Evolutionary conservation across 2,888 invertebrate genomes (phyloP).

Genomic region (Cantharis rufa): DNA sequence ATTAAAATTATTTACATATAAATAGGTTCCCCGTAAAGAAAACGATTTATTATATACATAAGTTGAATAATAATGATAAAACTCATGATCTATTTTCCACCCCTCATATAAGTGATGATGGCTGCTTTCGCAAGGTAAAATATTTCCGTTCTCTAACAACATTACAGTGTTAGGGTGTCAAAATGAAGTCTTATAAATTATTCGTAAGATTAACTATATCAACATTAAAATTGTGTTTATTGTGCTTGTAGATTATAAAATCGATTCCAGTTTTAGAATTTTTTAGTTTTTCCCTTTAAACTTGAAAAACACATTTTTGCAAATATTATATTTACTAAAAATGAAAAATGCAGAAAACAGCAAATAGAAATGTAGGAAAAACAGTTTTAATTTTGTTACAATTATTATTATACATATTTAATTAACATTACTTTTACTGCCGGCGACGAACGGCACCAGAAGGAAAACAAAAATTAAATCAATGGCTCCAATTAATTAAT

Average conservation of each 20-base stretch:
- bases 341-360: too few species aligned
- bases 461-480: too few species aligned
- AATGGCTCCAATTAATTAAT: too few species aligned
- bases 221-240: neutral
- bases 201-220: neutral
- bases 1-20: neutral
- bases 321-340: too few species aligned
- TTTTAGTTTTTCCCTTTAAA: too few species aligned
- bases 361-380: too few species aligned
- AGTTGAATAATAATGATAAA: neutral
- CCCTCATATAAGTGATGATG: neutral
- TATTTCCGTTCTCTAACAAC: slow-evolving; percentile 1
- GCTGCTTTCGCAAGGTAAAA: neutral
- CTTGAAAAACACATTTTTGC: too few species aligned
- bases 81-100: neutral
- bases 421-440: too few species aligned
- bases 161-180: neutral
- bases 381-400: too few species aligned
- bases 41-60: neutral
- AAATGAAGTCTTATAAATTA: slow-evolving; percentile 2
- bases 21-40: neutral
- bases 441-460: too few species aligned
- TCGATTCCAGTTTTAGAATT: neutral
- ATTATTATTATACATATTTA: too few species aligned
- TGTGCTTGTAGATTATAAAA: neutral